Base-by-base conservation (phyloP, 2,888 invertebrate genomes). In the Cotesia congregata region DNA sequence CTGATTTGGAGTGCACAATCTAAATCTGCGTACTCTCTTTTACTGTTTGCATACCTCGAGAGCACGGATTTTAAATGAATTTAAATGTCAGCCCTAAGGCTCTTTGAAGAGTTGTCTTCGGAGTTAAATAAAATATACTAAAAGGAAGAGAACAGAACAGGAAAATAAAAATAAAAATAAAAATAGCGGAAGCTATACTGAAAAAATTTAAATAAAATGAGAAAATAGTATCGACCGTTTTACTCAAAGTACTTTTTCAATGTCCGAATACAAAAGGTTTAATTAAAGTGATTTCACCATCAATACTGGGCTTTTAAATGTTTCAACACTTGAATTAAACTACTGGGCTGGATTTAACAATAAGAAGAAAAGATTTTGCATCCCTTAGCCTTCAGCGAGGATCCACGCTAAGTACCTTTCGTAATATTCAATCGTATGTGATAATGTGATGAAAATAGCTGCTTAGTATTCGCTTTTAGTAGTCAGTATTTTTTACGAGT, bases 221-320 rank as follows among this genome's bases (percentile, higher is more conserved):
- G 41, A 30, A 67, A 75, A 71, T 64, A 41, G 70, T 65, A 70
- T 75, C 38, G 39, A 72, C 41, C 64, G 9, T 64, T 64, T 12
- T 50, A 50, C 9, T 50, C 72, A 72, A 72, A 72, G 72, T 17
- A 65, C 40, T 65, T 72, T 64, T 50, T 50, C 40, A 41, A 59
- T 72, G 50, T 40, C 5, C 70, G 67, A 71, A 69, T 73, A 60
- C 76, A 65, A 75, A 50, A 64, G 73, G 73, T 73, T 73, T 59
- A 76, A 68, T 72, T 60, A 76, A 71, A 67, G 30, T 64, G 68
- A 65, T 40, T 77, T 77, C 41, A 61, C 7, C 17, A 20, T 40
- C 17, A 40, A 30, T 50, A n/a, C 20, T 17, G 20, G n/a, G 65
- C 39, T 62, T 5, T 5, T 17, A 30, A 38, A 60, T 59, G 41